Conservation (phyloP, 2,797 vertebrate genomes). For the Oreochromis grahami region DNA sequence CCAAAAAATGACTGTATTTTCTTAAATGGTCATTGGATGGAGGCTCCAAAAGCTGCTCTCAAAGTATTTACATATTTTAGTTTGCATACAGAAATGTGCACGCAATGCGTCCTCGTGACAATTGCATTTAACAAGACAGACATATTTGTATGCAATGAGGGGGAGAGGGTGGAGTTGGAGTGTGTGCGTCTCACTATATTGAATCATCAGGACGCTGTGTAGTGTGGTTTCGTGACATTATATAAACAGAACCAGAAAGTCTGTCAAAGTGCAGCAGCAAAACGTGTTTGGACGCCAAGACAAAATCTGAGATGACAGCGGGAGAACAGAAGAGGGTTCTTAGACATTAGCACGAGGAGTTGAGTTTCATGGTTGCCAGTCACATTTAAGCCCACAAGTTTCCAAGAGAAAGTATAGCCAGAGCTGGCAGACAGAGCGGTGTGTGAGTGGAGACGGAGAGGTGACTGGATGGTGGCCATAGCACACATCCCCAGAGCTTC, state of each 20-base stretch:
- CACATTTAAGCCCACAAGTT: slow-evolving; percentile 53
- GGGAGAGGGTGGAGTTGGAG: background rate
- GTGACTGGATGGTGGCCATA: slow-evolving; percentile 60
- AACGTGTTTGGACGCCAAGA: slow-evolving; percentile 20
- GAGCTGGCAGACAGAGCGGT: slow-evolving; percentile 18
- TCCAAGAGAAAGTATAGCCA: slow-evolving; percentile 50
- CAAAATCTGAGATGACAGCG: slow-evolving; percentile 29
- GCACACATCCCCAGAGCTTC: slow-evolving; percentile 29
- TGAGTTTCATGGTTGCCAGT: slow-evolving; percentile 52
- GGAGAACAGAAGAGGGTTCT: slow-evolving; percentile 32
- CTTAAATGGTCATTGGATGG: background rate
- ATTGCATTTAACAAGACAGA: background rate
- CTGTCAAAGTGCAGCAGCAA: slow-evolving; percentile 4
- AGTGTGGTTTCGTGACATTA: background rate
- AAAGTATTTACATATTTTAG: background rate
- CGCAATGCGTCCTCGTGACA: background rate
- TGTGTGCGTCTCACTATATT: background rate
- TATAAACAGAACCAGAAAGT: slow-evolving; percentile 3
- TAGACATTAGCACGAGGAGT: slow-evolving; percentile 37
- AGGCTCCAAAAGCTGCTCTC: background rate
- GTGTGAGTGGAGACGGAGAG: slow-evolving; percentile 36
- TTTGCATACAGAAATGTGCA: background rate
- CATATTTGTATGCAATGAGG: background rate
- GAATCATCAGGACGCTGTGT: background rate
- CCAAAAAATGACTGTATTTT: background rate